phyloP scores from a whole-genome alignment of 2,113 vertebrate species.

The Zosterops borbonicus region DNA sequence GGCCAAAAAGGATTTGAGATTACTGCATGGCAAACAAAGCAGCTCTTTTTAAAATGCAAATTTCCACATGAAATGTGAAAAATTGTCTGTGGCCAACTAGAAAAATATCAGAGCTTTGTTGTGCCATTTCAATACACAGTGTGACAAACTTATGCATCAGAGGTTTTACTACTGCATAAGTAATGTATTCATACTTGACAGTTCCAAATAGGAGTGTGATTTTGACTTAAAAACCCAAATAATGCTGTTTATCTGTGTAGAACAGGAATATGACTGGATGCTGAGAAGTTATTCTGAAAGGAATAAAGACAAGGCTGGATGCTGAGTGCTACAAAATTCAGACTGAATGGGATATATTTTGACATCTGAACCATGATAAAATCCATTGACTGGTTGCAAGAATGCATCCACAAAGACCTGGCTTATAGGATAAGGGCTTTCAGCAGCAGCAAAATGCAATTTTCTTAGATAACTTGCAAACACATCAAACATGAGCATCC shows the following conservation, averaged over 20 bases:
- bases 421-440: not conserved
- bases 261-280: not conserved
- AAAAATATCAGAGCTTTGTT: not conserved
- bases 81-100: not conserved
- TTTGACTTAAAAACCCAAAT: not conserved
- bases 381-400: not conserved
- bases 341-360: not conserved
- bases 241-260: not conserved
- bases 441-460: not conserved
- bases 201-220: not conserved
- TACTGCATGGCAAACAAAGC: not conserved
- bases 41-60: conserved; percentile 28
- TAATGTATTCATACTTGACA: not conserved
- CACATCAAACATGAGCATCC: not conserved
- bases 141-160: not conserved
- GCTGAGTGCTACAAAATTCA: not conserved
- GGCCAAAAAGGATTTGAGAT: not conserved
- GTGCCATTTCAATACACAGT: not conserved
- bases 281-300: not conserved
- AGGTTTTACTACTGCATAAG: not conserved
- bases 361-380: not conserved
- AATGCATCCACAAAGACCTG: not conserved
- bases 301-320: not conserved
- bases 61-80: not conserved
- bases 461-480: not conserved